Percentiles rank a stretch among this genome's conserved stretches.
phyloP scores from a whole-genome alignment of 2,797 vertebrate genomes.

The Ispidina lecontei region DNA sequence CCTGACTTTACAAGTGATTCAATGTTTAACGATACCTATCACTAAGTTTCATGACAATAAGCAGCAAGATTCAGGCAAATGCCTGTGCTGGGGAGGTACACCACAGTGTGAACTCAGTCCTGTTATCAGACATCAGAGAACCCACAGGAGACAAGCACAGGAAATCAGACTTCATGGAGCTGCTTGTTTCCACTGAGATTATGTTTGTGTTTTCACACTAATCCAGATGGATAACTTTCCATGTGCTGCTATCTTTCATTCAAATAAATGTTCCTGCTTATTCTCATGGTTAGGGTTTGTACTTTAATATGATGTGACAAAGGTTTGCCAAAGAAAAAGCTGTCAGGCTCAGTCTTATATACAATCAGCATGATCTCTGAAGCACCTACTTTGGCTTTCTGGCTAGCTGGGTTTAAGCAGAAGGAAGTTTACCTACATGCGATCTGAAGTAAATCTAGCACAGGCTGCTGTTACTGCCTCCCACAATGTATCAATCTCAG shows the following conservation, averaged over 20 bases:
- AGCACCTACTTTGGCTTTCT: background rate
- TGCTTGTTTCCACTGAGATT: slow-evolving; percentile 57
- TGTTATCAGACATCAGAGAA: slow-evolving; percentile 1
- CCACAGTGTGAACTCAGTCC: background rate
- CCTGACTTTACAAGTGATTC: background rate
- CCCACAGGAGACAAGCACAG: slow-evolving; percentile 49
- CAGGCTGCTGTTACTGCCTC: background rate
- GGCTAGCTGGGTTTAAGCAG: background rate
- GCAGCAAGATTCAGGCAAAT: background rate
- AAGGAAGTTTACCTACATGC: background rate
- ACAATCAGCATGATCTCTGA: background rate
- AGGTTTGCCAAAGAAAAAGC: slow-evolving; percentile 1
- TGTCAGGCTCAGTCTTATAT: background rate
- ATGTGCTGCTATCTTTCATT: slow-evolving; percentile 64
- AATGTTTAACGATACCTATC: background rate
- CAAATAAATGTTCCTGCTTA: background rate
- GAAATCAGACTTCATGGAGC: slow-evolving; percentile 43
- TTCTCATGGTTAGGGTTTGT: slow-evolving; percentile 23
- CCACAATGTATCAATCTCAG: background rate
- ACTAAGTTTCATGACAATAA: background rate
- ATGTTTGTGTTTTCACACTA: slow-evolving; percentile 50
- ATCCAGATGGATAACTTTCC: slow-evolving; percentile 57
- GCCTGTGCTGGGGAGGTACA: background rate
- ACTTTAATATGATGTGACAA: background rate
- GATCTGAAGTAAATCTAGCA: background rate